Base-by-base conservation (phyloP, 2,888 invertebrate genomes). In the Epinotia bilunana region DNA sequence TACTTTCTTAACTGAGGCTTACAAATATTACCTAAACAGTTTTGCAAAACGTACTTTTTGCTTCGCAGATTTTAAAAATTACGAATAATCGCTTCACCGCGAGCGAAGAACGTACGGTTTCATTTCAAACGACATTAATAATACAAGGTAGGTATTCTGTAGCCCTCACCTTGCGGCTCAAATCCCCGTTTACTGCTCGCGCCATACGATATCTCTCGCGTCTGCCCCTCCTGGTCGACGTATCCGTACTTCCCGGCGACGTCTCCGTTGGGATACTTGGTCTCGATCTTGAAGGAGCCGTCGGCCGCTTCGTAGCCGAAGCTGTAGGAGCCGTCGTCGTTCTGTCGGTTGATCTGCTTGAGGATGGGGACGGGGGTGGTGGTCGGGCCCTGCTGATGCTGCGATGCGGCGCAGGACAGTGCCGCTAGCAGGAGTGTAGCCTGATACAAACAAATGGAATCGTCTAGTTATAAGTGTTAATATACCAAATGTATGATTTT, bases 221-320 rank as follows among this genome's bases (percentile, higher is more conserved):
- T 83, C 82, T 95, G 95, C 0, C 98, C 98, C 33, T 91, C 92
- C 83, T 96, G 97, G 80, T 98, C 98, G 0, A 97, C 95, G 87
- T 98, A 98, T n/a, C 98, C 98, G 83, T 98, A 98, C 87, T 98
- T 98, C 76, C 98, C 98, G 69, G 96, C 97, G 0, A 98, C 97
- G 83, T 98, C 97, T 0, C 98, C 98, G 63, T 95, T 96, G 0
- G 97, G 95, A 83, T 97, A 97, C 88, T 98, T 98, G 0, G 98
- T 97, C 88, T 98, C 98, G 78, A 98, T 97, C 91, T 98, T 98
- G 93, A 97, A 98, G 67, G 97, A 96, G 12, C 97, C 97, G 84
- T 98, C 98, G 0, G 97, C 98, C 0, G 95, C 97, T 88, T 98
- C 98, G 88, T 97, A 98, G 0, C 98, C 98, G 84, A 96, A 98